Evolutionary conservation across 2,797 vertebrate genomes (phyloP), one percentile per base, ranked within the genome.

Genomic region (Micrastur ruficollis): DNA sequence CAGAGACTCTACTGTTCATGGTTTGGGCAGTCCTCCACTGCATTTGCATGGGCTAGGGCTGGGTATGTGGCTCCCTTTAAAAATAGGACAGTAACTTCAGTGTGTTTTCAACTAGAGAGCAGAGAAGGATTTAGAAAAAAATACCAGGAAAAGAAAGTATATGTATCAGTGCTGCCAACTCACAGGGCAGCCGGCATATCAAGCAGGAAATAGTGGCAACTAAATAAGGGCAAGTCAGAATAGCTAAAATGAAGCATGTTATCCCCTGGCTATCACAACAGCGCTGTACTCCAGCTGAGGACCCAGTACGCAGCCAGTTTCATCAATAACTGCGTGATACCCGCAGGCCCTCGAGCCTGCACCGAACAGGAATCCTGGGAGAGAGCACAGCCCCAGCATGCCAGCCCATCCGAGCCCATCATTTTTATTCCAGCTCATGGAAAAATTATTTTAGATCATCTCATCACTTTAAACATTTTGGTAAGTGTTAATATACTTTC

Each of bases 401-500:
- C 62, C 1, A 0, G 31, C 79, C 85, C 40, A 10, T 55, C 71
- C 1, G 0, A n/a, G 44, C 50, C 84, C 38, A 8, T 63, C 15
- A 3, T 55, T 93, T 73, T 42, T 47, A 56, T 53, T 81, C 70
- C 29, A 9, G 18, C 65, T 44, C 61, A 14, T 36, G 2, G 81
- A 47, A 88, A 90, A 91, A 83, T 34, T 72, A 52, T 92, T 92
- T 90, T 81, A 90, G 68, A 91, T 93, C 56, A 25, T 83, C 86
- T 95, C 67, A 42, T 91, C 14, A 4, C 85, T 94, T 94, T 90
- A 93, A 93, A 93, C 87, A 74, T 96, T 90, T 94, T 93, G 82
- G 32, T 95, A 95, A 96, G 94, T 91, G 94, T 96, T 96, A 95
- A 96, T 96, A 92, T 95, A 96, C 90, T 95, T 90, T 80, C 91